These are phyloP conservation scores for Epizoanthus illoricatus DNA, from an alignment of 92 coral and sea anemone genomes.

Conservation along the genomic window DNA sequence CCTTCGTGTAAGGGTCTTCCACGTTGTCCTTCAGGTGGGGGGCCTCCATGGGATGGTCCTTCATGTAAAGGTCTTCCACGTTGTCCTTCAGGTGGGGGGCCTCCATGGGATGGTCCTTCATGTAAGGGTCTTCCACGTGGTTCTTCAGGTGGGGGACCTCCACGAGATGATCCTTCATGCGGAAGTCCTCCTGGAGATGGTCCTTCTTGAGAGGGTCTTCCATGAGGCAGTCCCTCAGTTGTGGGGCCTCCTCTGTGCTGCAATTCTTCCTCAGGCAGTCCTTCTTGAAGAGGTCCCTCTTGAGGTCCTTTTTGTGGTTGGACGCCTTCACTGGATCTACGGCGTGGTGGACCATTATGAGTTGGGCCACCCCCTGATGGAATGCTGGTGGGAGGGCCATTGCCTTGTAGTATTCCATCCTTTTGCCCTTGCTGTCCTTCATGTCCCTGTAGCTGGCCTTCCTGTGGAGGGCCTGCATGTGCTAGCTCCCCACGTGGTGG, in stretches of 20 bases:
- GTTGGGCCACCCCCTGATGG: constrained; percentile 20
- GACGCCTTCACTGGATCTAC: constrained; percentile 3
- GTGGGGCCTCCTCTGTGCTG: constrained; percentile 9
- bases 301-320: constrained; percentile 10
- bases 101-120: constrained; percentile 3
- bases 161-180: constrained; percentile 9
- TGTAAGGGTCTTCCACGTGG: neutral
- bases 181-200: neutral
- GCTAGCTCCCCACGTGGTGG: constrained; percentile 23
- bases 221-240: constrained; percentile 15
- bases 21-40: constrained; percentile 7
- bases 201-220: constrained; percentile 17
- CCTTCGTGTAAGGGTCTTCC: neutral
- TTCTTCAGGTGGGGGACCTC: constrained; percentile 45
- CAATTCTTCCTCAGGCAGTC: constrained; percentile 1
- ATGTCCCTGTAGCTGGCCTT: constrained; percentile 9
- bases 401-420: constrained; percentile 22
- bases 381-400: neutral
- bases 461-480: constrained; percentile 14
- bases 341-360: constrained; percentile 11
- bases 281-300: constrained; percentile 10
- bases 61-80: neutral
- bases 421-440: constrained; percentile 32
- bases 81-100: constrained; percentile 17
- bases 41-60: constrained; percentile 3